Evolutionary conservation across 2,797 vertebrate genomes (phyloP).

Genomic region (Gymnodraco acuticeps): DNA sequence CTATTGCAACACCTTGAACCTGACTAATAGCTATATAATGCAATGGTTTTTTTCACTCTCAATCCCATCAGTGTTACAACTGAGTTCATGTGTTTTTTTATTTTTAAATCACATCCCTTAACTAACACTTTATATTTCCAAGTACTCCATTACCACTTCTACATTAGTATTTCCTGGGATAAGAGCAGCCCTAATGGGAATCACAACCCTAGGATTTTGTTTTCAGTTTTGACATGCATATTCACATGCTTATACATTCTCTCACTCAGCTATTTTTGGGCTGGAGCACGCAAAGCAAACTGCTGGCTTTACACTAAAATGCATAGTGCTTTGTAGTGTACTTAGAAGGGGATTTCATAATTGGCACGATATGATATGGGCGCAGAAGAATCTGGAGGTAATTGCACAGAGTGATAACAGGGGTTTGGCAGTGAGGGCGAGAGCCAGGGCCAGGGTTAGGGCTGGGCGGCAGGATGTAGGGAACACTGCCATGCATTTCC

Average conservation of each 20-base stretch:
- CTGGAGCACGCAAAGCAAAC: constrained; percentile 24
- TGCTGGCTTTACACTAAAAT: constrained; percentile 46
- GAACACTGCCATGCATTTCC: constrained; percentile 84
- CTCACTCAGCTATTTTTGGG: constrained; percentile 17
- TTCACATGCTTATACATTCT: constrained; percentile 4
- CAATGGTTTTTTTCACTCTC: not conserved
- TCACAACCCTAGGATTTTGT: not conserved
- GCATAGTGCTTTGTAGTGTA: constrained; percentile 56
- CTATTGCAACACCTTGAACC: not conserved
- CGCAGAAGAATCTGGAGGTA: constrained; percentile 78
- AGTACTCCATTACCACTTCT: not conserved
- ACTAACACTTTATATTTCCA: not conserved
- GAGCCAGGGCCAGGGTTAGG: constrained; percentile 73
- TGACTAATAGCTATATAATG: not conserved
- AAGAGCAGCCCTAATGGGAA: not conserved
- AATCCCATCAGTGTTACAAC: not conserved
- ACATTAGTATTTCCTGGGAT: constrained; percentile 1
- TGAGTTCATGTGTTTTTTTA: not conserved
- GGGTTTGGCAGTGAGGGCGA: constrained; percentile 75
- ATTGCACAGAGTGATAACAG: constrained; percentile 84
- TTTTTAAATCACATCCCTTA: not conserved
- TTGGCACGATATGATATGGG: constrained; percentile 68
- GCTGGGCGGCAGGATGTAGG: constrained; percentile 83
- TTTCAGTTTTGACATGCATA: constrained; percentile 11
- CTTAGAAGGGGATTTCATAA: constrained; percentile 65